Evolutionary conservation across 2,888 invertebrate species (phyloP).

Genomic region (Drosophila borborema): DNA sequence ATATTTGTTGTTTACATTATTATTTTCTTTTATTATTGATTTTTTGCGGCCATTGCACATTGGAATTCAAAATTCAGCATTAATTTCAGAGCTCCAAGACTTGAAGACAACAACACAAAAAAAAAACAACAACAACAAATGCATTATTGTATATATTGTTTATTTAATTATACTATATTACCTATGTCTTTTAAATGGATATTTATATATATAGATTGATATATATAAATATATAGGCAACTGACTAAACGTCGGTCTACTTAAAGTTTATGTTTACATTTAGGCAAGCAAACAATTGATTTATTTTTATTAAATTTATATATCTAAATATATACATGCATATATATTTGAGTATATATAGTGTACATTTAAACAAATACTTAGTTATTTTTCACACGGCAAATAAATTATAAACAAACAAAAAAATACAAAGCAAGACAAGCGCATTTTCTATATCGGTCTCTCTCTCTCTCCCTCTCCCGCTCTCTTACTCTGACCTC

Average conservation of each 20-base stretch:
- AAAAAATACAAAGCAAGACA: constrained; percentile 57
- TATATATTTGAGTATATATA: constrained; percentile 24
- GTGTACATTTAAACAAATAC: constrained; percentile 66
- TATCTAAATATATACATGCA: constrained; percentile 26
- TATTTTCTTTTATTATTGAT: constrained; percentile 40
- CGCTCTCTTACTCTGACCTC: constrained; percentile 51
- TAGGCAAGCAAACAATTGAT: constrained; percentile 65
- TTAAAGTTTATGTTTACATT: constrained; percentile 59
- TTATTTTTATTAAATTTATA: constrained; percentile 53
- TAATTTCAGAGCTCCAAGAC: constrained; percentile 78
- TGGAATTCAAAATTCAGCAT: constrained; percentile 75
- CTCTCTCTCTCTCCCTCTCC: background rate
- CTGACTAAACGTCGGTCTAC: constrained; percentile 59
- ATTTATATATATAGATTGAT: constrained; percentile 36
- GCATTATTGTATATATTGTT: constrained; percentile 74
- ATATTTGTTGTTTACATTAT: constrained; percentile 49
- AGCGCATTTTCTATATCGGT: background rate
- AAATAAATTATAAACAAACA: constrained; percentile 73
- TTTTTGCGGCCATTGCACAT: constrained; percentile 77
- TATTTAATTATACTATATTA: constrained; percentile 71
- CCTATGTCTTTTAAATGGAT: constrained; percentile 21
- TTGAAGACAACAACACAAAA: constrained; percentile 65
- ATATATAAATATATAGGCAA: constrained; percentile 47
- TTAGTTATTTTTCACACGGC: constrained; percentile 75
- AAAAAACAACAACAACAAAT: constrained; percentile 38